Evolutionary conservation across 1,140 invertebrate species (phyloP).

Genomic region (Drosophila rufa): DNA sequence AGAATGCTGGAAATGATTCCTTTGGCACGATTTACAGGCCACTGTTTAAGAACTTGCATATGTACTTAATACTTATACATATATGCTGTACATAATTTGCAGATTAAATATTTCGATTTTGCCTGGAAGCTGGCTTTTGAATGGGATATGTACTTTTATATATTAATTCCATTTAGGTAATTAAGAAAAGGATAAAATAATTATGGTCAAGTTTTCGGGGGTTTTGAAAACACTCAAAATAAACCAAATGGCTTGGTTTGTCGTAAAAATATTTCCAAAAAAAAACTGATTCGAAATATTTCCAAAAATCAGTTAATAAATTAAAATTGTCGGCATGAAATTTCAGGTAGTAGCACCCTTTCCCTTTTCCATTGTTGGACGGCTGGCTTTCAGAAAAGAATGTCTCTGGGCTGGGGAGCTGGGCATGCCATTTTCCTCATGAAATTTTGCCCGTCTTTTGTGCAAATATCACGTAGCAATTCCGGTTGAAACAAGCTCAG

Average conservation of each 20-base stretch:
- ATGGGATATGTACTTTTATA: too few relatives aligned
- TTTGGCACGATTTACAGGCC: too few relatives aligned
- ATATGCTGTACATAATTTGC: too few relatives aligned
- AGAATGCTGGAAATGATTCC: too few relatives aligned
- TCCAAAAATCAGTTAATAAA: conserved; percentile 45
- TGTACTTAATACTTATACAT: too few relatives aligned
- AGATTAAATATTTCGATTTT: not conserved
- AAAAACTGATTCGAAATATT: conserved; percentile 6
- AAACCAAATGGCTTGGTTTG: not conserved
- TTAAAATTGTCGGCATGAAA: conserved; percentile 49
- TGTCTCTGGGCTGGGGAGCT: not conserved
- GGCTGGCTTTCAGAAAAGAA: not conserved
- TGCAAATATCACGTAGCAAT: conserved; percentile 64
- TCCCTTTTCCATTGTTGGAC: not conserved
- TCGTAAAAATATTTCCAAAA: not conserved
- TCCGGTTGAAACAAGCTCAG: conserved; percentile 28
- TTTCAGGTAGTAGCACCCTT: conserved; percentile 22
- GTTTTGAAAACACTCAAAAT: too few relatives aligned
- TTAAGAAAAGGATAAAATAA: too few relatives aligned
- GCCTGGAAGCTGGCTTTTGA: too few relatives aligned
- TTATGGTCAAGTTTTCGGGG: too few relatives aligned
- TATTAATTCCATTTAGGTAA: too few relatives aligned
- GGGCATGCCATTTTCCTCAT: conserved; percentile 55
- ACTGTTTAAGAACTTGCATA: too few relatives aligned
- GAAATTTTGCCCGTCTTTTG: conserved; percentile 56